Evolutionary conservation across 2,113 vertebrate species (phyloP).

Genomic region (Oophaga pumilio): DNA sequence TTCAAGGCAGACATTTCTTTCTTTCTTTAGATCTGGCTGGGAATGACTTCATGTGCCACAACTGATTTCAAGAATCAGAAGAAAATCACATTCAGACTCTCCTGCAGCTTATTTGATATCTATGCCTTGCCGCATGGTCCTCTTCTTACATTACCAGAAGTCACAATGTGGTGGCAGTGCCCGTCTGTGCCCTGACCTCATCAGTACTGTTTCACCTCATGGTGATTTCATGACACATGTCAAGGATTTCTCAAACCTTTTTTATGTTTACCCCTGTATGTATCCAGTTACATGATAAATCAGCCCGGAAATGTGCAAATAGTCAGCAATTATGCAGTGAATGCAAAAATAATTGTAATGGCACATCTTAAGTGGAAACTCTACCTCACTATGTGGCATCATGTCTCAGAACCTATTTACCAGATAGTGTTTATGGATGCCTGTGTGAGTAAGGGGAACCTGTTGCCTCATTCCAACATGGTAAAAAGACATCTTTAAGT

Average conservation of each 20-base stretch:
- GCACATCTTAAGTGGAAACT: background rate
- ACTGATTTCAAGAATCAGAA: constrained; percentile 7
- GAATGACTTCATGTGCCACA: constrained; percentile 23
- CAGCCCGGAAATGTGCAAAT: background rate
- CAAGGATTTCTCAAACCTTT: background rate
- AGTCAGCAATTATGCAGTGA: background rate
- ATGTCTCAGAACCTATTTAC: no score
- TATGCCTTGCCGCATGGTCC: background rate
- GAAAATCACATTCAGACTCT: constrained; percentile 7
- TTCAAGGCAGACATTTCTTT: background rate
- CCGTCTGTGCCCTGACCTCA: background rate
- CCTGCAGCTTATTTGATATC: background rate
- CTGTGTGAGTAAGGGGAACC: no score
- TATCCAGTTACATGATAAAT: background rate
- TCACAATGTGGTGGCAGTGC: background rate
- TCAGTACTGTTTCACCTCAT: background rate
- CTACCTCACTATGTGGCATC: no score
- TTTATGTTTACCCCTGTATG: background rate
- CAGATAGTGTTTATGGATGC: no score
- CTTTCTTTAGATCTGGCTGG: background rate
- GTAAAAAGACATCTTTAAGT: no score
- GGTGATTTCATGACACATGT: background rate
- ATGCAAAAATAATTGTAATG: background rate
- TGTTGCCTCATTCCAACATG: no score
- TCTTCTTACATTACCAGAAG: background rate